phyloP scores from a whole-genome alignment of 2,113 vertebrate species.

The Bungarus multicinctus region DNA sequence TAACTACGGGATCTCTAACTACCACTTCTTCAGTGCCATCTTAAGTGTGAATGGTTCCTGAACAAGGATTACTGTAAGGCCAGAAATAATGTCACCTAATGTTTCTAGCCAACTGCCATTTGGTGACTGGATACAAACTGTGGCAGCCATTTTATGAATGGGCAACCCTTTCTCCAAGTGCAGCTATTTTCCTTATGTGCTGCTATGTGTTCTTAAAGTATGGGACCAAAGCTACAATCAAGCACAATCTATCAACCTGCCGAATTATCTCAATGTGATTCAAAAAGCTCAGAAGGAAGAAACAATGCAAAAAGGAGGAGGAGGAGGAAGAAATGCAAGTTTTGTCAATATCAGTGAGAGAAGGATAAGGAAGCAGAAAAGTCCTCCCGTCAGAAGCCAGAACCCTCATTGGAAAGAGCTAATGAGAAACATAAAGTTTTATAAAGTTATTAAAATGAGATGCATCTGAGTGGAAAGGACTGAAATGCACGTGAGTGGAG shows the following conservation, averaged over 20 bases:
- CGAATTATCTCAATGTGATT: constrained; percentile 16
- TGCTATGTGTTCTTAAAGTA: not conserved
- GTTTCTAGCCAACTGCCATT: not conserved
- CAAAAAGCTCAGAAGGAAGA: constrained; percentile 26
- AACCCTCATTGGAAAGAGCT: not conserved
- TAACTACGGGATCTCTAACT: not conserved
- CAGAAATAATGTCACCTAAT: not conserved
- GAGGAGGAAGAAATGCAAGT: not conserved
- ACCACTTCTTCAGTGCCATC: not conserved
- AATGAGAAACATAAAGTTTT: constrained; percentile 32
- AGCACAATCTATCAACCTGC: not conserved
- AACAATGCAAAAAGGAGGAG: not conserved
- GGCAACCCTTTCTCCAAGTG: not conserved
- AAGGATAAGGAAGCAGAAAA: constrained; percentile 66
- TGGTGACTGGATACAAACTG: not conserved
- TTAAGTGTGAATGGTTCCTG: not conserved
- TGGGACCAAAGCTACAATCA: not conserved
- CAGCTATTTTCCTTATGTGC: not conserved
- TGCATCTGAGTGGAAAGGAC: constrained; percentile 36
- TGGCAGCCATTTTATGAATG: not conserved
- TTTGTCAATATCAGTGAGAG: constrained; percentile 53
- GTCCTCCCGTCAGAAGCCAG: constrained; percentile 44
- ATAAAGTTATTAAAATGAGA: constrained; percentile 38
- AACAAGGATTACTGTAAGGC: not conserved
- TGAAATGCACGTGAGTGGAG: constrained; percentile 39